These are phyloP conservation scores for Psittacara wagleri DNA, from an alignment of 2,113 vertebrate species.

Conservation along the genomic window DNA sequence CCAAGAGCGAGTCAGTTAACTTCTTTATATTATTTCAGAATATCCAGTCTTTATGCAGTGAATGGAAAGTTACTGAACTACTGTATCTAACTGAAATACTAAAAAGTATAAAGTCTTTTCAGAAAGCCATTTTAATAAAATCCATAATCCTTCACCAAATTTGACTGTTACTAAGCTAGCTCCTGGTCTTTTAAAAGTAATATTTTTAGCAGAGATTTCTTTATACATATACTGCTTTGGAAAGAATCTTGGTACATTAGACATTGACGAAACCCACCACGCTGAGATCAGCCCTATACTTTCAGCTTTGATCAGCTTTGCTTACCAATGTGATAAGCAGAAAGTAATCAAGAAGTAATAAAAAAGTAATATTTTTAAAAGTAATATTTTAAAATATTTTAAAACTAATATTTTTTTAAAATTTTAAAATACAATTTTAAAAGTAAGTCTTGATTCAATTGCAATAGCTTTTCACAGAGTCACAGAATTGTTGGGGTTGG, in stretches of 20 bases:
- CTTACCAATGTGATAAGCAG: neutral
- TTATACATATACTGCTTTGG: neutral
- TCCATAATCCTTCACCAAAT: neutral
- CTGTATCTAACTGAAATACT: neutral
- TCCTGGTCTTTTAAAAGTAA: neutral
- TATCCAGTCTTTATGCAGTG: neutral
- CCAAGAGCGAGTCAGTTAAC: neutral
- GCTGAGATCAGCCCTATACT: neutral
- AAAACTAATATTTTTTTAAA: no score
- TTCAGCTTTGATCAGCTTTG: neutral
- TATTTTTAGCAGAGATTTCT: neutral
- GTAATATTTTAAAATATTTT: no score
- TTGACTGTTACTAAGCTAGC: neutral
- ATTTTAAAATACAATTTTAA: no score
- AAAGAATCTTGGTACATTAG: neutral
- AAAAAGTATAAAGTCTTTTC: neutral
- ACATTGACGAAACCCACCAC: neutral
- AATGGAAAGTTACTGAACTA: conserved; percentile 16
- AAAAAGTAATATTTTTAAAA: no score
- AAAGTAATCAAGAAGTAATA: no score
- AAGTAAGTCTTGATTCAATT: neutral
- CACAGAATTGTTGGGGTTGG: neutral
- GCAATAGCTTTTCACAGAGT: neutral
- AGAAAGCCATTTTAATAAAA: conserved; percentile 19
- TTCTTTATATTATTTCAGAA: neutral